A percentile compares a stretch with the other conserved stretches of the same genome.
Evolutionary conservation across 1,140 invertebrate genomes (phyloP).

Genomic region (Acyrthosiphon pisum): DNA sequence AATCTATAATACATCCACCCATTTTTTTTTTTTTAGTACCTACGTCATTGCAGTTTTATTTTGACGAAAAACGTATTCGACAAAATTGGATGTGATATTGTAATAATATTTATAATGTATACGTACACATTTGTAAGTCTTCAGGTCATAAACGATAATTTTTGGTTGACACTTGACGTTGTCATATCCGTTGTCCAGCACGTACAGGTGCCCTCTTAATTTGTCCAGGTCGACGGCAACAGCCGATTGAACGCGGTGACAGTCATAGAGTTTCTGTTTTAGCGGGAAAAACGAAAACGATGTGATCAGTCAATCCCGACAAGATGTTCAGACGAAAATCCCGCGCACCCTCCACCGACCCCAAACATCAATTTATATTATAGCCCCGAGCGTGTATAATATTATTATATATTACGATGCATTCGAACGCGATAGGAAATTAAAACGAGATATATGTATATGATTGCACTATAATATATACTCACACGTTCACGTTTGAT

Average conservation of each 20-base stretch:
- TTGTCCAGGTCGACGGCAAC: slow-evolving; percentile 35
- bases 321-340: background rate
- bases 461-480: background rate
- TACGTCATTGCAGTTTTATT: background rate
- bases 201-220: slow-evolving; percentile 69
- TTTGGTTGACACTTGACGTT: slow-evolving; percentile 75
- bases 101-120: background rate
- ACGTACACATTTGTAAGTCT: slow-evolving; percentile 67
- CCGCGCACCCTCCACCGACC: background rate
- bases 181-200: slow-evolving; percentile 74
- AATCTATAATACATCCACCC: background rate
- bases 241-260: slow-evolving; percentile 53
- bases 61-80: background rate
- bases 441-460: background rate
- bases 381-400: background rate
- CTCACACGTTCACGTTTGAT: background rate
- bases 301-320: background rate
- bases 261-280: slow-evolving; percentile 68
- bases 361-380: background rate
- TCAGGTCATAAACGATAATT: slow-evolving; percentile 77
- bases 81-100: background rate
- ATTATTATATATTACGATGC: background rate
- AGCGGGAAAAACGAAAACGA: background rate
- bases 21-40: background rate
- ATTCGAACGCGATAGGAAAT: background rate